A percentile compares a stretch with the other conserved stretches of the same genome.
These are phyloP conservation scores for Pollenia labialis DNA, from an alignment of 2,888 invertebrate genomes.

Conservation along the genomic window DNA sequence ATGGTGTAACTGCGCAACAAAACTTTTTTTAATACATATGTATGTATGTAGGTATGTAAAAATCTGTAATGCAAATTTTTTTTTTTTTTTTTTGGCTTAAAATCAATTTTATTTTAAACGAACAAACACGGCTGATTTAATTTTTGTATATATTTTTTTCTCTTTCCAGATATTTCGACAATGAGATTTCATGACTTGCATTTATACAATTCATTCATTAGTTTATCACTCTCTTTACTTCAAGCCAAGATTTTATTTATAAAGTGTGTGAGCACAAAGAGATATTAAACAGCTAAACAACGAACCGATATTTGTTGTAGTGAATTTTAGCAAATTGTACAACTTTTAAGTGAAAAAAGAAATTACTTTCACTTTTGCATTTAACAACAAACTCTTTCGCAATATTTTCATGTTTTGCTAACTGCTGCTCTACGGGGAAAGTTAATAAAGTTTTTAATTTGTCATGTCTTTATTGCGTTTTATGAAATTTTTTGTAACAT, in stretches of 20 bases:
- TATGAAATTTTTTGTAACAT: too few relatives aligned
- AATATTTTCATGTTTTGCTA: constrained; percentile 2
- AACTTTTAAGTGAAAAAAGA: constrained; percentile 39
- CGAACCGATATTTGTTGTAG: not conserved
- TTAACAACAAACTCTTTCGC: constrained; percentile 23
- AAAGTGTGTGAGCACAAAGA: not conserved
- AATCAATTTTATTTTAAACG: not conserved
- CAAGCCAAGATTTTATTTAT: not conserved
- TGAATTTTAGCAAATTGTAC: constrained; percentile 42
- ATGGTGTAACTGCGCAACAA: constrained; percentile 42
- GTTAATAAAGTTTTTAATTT: constrained; percentile 11
- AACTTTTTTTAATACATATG: not conserved
- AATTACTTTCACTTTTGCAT: constrained; percentile 62
- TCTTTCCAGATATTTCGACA: not conserved
- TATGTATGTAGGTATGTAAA: too few relatives aligned
- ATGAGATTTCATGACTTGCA: not conserved
- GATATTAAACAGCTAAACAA: constrained; percentile 7
- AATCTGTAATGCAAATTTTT: not conserved
- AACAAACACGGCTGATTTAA: not conserved
- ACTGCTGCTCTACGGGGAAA: constrained; percentile 12
- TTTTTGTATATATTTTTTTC: not conserved
- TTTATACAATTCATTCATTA: not conserved
- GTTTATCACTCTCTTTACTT: not conserved
- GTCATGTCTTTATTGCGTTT: too few relatives aligned
- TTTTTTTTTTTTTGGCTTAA: not conserved